These are phyloP conservation scores for Trichogramma dendrolimi DNA, from an alignment of 2,888 invertebrate genomes.

Conservation along the genomic window DNA sequence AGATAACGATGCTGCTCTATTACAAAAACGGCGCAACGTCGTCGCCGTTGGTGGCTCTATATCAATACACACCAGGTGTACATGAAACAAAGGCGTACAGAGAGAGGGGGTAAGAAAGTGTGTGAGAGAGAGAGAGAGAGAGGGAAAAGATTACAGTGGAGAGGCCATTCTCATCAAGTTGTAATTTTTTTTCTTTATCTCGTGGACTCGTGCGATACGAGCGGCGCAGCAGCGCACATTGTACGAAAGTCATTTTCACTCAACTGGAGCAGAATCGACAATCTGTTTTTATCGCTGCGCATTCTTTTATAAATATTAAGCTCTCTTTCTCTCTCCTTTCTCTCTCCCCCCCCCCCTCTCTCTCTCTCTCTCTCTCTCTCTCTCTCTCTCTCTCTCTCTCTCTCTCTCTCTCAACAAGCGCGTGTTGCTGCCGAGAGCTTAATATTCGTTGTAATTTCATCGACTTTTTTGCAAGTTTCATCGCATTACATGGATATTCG, in stretches of 20 bases:
- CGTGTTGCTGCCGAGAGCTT: too few species aligned
- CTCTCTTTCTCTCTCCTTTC: not conserved
- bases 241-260: not conserved
- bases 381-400: not conserved
- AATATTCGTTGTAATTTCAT: not conserved
- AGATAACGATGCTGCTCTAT: not conserved
- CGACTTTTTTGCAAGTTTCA: not conserved
- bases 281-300: conserved; percentile 19
- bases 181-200: conserved; percentile 5
- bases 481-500: too few species aligned
- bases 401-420: too few species aligned
- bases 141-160: not conserved
- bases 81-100: too few species aligned
- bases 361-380: not conserved
- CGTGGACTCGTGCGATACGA: too few species aligned
- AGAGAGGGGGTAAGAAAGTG: too few species aligned
- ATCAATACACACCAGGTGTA: too few species aligned
- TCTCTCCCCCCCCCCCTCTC: not conserved
- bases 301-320: conserved; percentile 1
- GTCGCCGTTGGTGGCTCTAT: too few species aligned
- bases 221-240: too few species aligned
- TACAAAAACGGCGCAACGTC: too few species aligned
- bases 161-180: conserved; percentile 12
- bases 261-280: conserved; percentile 25
- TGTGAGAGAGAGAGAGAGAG: too few species aligned